Evolutionary conservation across 2,113 vertebrate species (phyloP), one percentile per base, ranked within the genome.

Genomic region (Crocuta crocuta): DNA sequence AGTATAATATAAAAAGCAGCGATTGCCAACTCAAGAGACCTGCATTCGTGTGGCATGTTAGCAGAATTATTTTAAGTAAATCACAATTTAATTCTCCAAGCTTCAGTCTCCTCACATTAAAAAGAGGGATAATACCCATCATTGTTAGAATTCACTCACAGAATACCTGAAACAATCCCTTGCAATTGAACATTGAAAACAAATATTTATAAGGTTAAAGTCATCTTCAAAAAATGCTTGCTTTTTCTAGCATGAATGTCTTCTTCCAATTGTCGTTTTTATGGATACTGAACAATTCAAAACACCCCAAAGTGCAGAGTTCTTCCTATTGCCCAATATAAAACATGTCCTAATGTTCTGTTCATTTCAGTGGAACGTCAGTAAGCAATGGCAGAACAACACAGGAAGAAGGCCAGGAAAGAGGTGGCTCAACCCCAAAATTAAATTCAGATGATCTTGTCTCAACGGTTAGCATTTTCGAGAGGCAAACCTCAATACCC

Each of bases 381-480:
- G 35, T 15, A 70, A 58, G 61, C 73, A 71, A 58, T 31, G 88
- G 73, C 78, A 94, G 61, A 94, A 89, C 35, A 89, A 83, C 58
- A 58, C 4, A 81, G 71, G 90, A 73, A 61, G 48, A 89, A 17
- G 28, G 43, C 83, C 90, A 92, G 87, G 79, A 94, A 89, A 89
- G 79, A 96, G 65, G 65, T 95, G 81, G 43, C 86, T 94, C 66
- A 91, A 50, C 10, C 63, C 58, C 43, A 19, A 92, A 94, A 97
- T 95, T 76, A 85, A 95, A 92, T 82, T 55, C 89, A 97, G 82
- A 96, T 96, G 78, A 82, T 78, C n/a, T 58, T 50, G 35, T 82
- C 73, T 92, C 92, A 78, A 73, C 31, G 86, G 55, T 89, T 78
- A 74, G 35, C 65, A 93, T 88, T 95, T 97, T 89, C 85, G 53